Percentiles rank a stretch among this genome's conserved stretches.
Conservation (phyloP, 30 jellyfish, hydroid and myxozoan genomes). For the Turritopsis rubra region DNA sequence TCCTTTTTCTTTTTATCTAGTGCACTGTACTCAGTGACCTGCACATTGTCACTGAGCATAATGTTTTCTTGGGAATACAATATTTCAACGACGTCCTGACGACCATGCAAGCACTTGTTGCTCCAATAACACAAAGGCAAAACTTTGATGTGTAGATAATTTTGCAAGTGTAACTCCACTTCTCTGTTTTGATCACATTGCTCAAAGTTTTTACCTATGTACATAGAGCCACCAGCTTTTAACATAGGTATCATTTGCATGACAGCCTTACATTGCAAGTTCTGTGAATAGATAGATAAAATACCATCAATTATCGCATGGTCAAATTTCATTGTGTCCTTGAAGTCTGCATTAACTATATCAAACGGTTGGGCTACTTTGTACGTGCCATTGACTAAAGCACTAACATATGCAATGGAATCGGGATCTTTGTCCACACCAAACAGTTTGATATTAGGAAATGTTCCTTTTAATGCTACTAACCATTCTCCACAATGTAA, state of each 20-base stretch:
- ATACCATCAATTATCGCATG: constrained; percentile 72
- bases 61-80: constrained; percentile 55
- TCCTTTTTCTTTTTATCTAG: constrained; percentile 36
- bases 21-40: constrained; percentile 5
- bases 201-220: constrained; percentile 71
- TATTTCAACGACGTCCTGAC: constrained; percentile 72
- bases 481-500: constrained; percentile 89
- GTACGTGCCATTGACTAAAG: constrained; percentile 62
- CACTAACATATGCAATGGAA: constrained; percentile 51
- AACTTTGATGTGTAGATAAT: constrained; percentile 5
- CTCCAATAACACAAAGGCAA: constrained; percentile 82
- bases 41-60: not conserved
- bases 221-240: constrained; percentile 95
- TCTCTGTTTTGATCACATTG: constrained; percentile 33
- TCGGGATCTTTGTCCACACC: constrained; percentile 75
- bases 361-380: constrained; percentile 62
- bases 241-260: constrained; percentile 75
- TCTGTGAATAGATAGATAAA: constrained; percentile 30
- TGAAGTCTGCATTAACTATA: constrained; percentile 38
- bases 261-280: constrained; percentile 63
- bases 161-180: constrained; percentile 31
- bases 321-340: constrained; percentile 52
- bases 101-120: constrained; percentile 51
- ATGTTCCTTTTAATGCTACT: constrained; percentile 46
- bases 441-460: constrained; percentile 40